Evolutionary conservation across 2,888 invertebrate genomes (phyloP), one percentile per base, ranked within the genome.

Genomic region (Saturnia japonica): DNA sequence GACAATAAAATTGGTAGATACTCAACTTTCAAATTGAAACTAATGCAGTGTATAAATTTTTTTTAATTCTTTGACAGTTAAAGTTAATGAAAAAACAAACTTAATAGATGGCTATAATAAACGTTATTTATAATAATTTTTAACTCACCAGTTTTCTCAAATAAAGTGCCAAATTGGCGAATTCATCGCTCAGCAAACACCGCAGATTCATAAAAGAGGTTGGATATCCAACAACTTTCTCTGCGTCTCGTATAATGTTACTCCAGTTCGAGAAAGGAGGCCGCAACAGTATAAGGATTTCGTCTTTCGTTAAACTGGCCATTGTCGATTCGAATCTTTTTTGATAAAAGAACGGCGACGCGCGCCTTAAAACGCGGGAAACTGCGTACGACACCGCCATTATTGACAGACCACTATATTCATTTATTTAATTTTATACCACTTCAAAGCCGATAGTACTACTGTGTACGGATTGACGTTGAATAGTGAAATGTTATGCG

Each of bases 131-230:
- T 45, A 19, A 64, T 60, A 19, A 22, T 67, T 57, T 16, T 22
- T 64, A 42, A 89, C 94, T 92, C 71, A 94, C 94, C 91, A 94
- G 80, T 85, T 94, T 94, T 73, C 93, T 84, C 72, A 94, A 87
- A 85, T 94, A 94, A 51, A 93, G 83, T 60, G 94, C 94, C 88
- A 95, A 87, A 84, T 95, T 95, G 64, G 95, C 95, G 78, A 95
- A 95, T 84, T 95, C 95, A 82, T 95, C 95, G 84, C 95, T 95
- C 80, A 95, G 83, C 74, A 95, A 85, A 84, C 95, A 95, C 83
- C 95, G 86, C 78, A 95, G 83, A 85, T 94, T 95, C 94, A 94
- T 94, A 80, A 94, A 95, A 75, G 95, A 95, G 76, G 95, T 95
- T 77, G 95, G 95, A 89, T 95, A 91, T 68, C 94, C 93, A 67